phyloP scores from a whole-genome alignment of 1,140 invertebrate species.

The Sitophilus oryzae region DNA sequence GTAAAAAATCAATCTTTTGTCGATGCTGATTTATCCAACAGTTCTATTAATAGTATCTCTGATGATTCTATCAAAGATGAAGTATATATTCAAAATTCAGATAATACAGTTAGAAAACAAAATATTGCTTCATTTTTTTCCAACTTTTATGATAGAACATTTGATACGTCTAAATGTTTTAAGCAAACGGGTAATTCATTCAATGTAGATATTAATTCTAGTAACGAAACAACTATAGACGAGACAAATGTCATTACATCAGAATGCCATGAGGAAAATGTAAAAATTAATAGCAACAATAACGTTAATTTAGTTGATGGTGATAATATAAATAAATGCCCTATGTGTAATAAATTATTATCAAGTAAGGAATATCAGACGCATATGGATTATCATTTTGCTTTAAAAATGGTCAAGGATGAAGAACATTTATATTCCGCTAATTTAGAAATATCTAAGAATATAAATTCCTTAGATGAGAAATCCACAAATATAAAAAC shows the following conservation, averaged over 20 bases:
- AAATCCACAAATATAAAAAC: constrained; percentile 16
- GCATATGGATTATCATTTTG: constrained; percentile 58
- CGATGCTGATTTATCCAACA: not conserved
- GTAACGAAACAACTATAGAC: not conserved
- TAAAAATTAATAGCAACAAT: not conserved
- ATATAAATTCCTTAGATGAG: too few species aligned
- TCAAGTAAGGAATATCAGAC: constrained; percentile 44
- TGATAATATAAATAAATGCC: not conserved
- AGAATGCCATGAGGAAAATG: not conserved
- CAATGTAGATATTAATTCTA: not conserved
- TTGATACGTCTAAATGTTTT: constrained; percentile 31
- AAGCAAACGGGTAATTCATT: constrained; percentile 6
- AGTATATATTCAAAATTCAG: constrained; percentile 1
- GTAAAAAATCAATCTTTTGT: constrained; percentile 10
- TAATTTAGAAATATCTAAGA: too few species aligned
- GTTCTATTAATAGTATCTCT: not conserved
- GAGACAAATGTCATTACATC: not conserved
- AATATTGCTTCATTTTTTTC: constrained; percentile 44
- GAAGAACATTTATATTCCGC: constrained; percentile 45
- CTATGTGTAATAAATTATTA: constrained; percentile 52
- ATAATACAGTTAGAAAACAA: not conserved
- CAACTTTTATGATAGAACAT: constrained; percentile 39
- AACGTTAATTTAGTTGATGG: not conserved
- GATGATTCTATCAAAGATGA: constrained; percentile 13
- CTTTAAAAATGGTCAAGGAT: constrained; percentile 51